Base-by-base conservation (phyloP, 1,140 invertebrate genomes). In the Microplitis mediator region DNA sequence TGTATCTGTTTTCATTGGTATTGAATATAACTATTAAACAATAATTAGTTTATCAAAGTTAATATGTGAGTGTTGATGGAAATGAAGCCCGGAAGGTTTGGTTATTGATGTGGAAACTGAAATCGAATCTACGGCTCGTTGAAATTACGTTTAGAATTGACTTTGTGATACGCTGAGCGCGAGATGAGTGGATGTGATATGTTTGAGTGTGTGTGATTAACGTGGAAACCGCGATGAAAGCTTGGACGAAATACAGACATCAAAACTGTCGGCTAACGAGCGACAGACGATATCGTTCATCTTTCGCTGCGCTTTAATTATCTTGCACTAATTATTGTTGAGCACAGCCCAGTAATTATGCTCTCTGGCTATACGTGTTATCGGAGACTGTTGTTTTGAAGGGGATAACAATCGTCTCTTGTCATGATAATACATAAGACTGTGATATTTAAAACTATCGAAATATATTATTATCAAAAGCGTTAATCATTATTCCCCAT, bases 201-300 rank as follows among this genome's bases (percentile, higher is more conserved):
- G 39, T 54, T 34, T 60, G 34, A 56, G 14, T 60, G 67, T 68
- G 65, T 13, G 35, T 63, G 68, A 61, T 34, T 8, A 34, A 14
- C 8, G 63, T 3, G 52, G 11, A 50, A 63, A 35, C 50, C 6
- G 63, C 56, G 52, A 67, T 54, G 45, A 23, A 65, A 62, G 39
- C 39, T 45, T 45, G 16, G 34, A 32, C 16, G 50, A 60, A 74
- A 76, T 77, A 79, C 80, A 82, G 75, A 81, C 78, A 75, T 77
- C 81, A 81, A 83, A 84, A 84, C 79, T 81, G 80, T 80, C 79
- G 78, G 77, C 81, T 84, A 84, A 84, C 81, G 80, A 84, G 83
- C 80, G 83, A 83, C 80, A 84, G 81, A 81, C 80, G 80, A 83
- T 84, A 84, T 83, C 80, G 80, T 83, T 84, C 82, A 84, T 84